Evolutionary conservation across 1,140 invertebrate species (phyloP), one percentile per base, ranked within the genome.

Genomic region (Drosophila orena): DNA sequence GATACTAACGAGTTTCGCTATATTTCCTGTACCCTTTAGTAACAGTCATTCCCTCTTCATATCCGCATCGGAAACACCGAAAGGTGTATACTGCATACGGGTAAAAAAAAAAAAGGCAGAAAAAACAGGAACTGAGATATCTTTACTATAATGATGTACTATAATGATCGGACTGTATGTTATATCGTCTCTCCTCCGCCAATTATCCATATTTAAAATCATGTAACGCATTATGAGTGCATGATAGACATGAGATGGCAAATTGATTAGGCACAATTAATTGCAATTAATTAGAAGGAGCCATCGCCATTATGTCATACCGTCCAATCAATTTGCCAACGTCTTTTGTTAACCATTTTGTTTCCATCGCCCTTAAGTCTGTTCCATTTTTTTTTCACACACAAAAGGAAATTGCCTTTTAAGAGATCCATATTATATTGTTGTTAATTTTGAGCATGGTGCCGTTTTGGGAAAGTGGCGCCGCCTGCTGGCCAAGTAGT

Each of bases 191-290:
- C 62, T 49, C 50, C 37, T 30, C 30, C 38, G 22, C 58, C 72
- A 76, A 76, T 76, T 76, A 76, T 66, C 72, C 46, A 27, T 57
- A 66, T 66, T 68, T 66, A 75, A 75, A 64, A 74, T 74, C 71
- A 74, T 74, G 70, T 64, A 74, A 74, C 70, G 70, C 71, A 64
- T 74, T 74, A 74, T 74, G 71, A 46, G 57, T 76, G 22, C 64
- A 62, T 47, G 27, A 58, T 37, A 66, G 60, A 44, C 72, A 65
- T 75, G 80, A 72, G 71, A 64, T 70, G 76, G 60, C 57, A 49
- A 76, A 77, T 72, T 77, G 79, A 64, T 84, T 77, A 83, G 71
- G 79, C 78, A 59, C 77, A 76, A 85, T 84, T 68, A 85, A 71
- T 38, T 58, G 60, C 72, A 80, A 84, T 79, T 61, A 84, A 79